phyloP scores from a whole-genome alignment of 2,888 invertebrate genomes.

The Zele albiditarsus region DNA sequence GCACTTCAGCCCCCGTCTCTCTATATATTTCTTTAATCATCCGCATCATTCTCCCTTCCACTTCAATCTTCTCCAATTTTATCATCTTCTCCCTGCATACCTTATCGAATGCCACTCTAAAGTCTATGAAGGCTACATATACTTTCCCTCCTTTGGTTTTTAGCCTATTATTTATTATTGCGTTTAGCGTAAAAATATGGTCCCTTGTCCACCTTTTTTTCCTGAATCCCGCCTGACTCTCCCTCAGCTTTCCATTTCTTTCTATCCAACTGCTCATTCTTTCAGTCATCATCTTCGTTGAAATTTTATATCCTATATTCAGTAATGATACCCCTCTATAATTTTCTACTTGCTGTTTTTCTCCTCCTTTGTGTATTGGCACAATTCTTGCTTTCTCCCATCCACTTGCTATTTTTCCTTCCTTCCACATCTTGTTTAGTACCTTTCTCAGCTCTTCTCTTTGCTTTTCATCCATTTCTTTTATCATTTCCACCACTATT shows the following conservation, averaged over 20 bases:
- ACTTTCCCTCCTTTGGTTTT: not conserved
- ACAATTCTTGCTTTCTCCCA: too few species aligned
- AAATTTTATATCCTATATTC: conserved; percentile 15
- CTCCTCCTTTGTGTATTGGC: conserved; percentile 28
- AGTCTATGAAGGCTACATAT: too few species aligned
- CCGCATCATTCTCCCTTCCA: too few species aligned
- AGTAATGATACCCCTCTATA: conserved; percentile 33
- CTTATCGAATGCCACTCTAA: too few species aligned
- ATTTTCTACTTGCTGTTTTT: not conserved
- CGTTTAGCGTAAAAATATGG: too few species aligned
- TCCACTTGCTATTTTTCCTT: conserved; percentile 11
- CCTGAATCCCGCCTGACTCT: too few species aligned
- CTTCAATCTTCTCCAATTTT: too few species aligned
- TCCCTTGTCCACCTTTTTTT: too few species aligned
- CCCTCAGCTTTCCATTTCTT: not conserved
- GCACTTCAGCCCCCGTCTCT: too few species aligned
- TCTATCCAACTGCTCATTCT: not conserved
- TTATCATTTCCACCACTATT: conserved; percentile 37
- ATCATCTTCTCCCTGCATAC: too few species aligned
- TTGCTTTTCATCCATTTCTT: not conserved
- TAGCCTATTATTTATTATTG: not conserved
- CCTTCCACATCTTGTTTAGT: conserved; percentile 6
- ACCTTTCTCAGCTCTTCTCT: not conserved
- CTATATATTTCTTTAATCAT: too few species aligned
- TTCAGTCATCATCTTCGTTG: not conserved